Evolutionary conservation across 2,888 invertebrate genomes (phyloP), one percentile per base, ranked within the genome.

Genomic region (Hemaris fuciformis): DNA sequence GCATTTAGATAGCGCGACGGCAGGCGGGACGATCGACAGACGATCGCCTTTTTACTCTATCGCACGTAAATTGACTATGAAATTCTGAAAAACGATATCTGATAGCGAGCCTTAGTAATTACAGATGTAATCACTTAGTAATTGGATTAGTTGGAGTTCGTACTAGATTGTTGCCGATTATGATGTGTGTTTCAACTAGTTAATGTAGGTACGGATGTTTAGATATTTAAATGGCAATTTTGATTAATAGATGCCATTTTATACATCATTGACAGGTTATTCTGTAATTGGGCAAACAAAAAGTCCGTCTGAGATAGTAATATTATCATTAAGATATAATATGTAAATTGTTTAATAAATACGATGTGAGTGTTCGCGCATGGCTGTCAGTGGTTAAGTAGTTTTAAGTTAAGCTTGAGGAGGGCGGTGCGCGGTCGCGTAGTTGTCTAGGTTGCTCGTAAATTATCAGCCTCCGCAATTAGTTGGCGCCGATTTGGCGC

Each of bases 1-100:
- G 91, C 91, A 92, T 92, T 91, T 92, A 91, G 91, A 91, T 91
- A 89, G 89, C 85, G 75, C 78, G 71, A 74, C 76, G 78, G 75
- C 65, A 75, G 69, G 73, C 75, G 80, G 71, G 75, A 73, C 60
- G 61, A 62, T 64, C 58, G 66, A 66, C 76, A 73, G 74, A 70
- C 73, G 73, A 67, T 70, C 74, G 70, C 69, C 71, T 76, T 75
- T 84, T 86, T 82, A 86, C 88, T 86, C 84, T 89, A 88, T 87
- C 80, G 73, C 78, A 80, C 81, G 85, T 87, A 88, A 88, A 90
- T 89, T 89, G 85, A 83, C 85, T 85, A 73, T 74, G 67, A 68
- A 68, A 66, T 53, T 53, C 27, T 18, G 43, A 25, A 59, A 59
- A 43, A 27, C 58, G 25, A 42, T 59, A 43, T 18, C 20, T 31